phyloP scores from a whole-genome alignment of 2,113 vertebrate genomes.

The Mugil cephalus region DNA sequence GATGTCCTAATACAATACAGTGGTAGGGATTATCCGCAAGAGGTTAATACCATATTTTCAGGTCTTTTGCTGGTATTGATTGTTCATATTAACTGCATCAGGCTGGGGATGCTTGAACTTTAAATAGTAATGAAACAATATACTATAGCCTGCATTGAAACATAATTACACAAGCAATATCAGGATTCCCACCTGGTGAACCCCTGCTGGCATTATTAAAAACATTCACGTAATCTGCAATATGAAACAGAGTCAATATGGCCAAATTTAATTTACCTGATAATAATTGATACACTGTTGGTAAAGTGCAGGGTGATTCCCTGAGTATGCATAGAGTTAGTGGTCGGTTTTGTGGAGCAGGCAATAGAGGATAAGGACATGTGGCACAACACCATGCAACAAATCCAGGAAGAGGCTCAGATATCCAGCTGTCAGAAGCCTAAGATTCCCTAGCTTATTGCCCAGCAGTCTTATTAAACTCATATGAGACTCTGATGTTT shows the following conservation, averaged over 20 bases:
- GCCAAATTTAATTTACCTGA: slow-evolving; percentile 35
- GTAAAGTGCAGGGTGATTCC: slow-evolving; percentile 38
- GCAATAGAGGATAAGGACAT: slow-evolving; percentile 2
- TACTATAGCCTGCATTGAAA: slow-evolving; percentile 26
- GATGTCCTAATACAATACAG: background rate
- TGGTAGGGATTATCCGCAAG: background rate
- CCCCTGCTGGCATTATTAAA: slow-evolving; percentile 37
- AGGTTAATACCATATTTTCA: background rate
- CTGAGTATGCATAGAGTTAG: slow-evolving; percentile 1
- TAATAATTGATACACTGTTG: slow-evolving; percentile 51
- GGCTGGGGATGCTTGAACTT: slow-evolving; percentile 15
- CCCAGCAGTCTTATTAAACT: slow-evolving; percentile 8
- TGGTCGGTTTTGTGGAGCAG: slow-evolving; percentile 11
- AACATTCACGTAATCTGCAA: slow-evolving; percentile 35
- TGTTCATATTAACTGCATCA: background rate
- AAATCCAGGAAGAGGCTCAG: slow-evolving; percentile 24
- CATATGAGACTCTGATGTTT: slow-evolving; percentile 24
- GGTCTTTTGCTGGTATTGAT: slow-evolving; percentile 6
- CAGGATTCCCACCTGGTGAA: slow-evolving; percentile 28
- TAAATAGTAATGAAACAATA: slow-evolving; percentile 26
- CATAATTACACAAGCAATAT: slow-evolving; percentile 47
- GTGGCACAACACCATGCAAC: slow-evolving; percentile 4
- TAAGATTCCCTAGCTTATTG: slow-evolving; percentile 3
- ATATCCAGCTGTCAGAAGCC: slow-evolving; percentile 8
- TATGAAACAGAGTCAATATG: slow-evolving; percentile 38